Base-by-base conservation (phyloP, 2,113 vertebrate species). In the Chlamydotis undulata region DNA sequence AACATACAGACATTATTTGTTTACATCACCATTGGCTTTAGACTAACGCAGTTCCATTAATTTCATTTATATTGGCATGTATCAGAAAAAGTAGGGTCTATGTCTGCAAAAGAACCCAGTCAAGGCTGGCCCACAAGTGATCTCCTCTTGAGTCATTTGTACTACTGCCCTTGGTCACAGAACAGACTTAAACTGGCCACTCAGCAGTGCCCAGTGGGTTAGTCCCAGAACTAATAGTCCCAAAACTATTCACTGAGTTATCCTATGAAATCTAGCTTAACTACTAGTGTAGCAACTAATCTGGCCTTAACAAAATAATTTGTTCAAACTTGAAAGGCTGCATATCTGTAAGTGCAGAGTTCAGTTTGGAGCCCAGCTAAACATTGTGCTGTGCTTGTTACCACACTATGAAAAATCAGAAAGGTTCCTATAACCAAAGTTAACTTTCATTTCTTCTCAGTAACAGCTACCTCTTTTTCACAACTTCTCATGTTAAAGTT, bases 401-500 rank as follows among this genome's bases (percentile, higher is more conserved):
- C 76, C 26, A 19, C 6, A 18, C 52, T 67, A 16, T 60, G 35
- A 69, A 82, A 39, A 82, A 79, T 39, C 73, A 45, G 60, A 84
- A 82, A 61, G 31, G 37, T 22, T 78, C 59, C 67, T 52, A 29
- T 4, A 91, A 93, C 67, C 59, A 23, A 65, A 91, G 73, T 23
- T 68, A 63, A 78, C 69, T 96, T 91, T 16, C 63, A 79, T 26
- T 91, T 83, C 86, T 92, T 74, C 80, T 67, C 83, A 87, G 67
- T 52, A 96, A 60, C 37, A 85, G 89, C 90, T 85, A 94, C 93
- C 90, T 85, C 71, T 80, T 91, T 96, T 93, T 95, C 89, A 94
- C 94, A 85, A 80, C 70, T 96, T 96, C 95, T 95, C 92, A 91
- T 85, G 84, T 90, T 96, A 31, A 92, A 94, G 89, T 85, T 97